Base-by-base conservation (phyloP, 1,140 invertebrate genomes). In the Nebria ingens region DNA sequence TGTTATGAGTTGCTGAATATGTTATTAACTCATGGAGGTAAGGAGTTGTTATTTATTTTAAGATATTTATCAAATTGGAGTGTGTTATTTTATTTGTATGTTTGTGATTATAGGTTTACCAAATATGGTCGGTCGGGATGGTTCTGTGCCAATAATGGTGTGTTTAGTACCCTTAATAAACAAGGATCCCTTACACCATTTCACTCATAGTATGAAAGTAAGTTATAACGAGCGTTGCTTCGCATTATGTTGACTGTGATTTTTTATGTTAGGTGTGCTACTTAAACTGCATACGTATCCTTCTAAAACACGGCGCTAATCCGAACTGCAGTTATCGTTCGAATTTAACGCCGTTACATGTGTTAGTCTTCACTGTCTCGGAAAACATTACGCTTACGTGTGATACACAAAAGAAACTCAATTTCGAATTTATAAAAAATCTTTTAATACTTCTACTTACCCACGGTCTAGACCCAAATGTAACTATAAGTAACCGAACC, bases 131-230 rank as follows among this genome's bases (percentile, higher is more conserved):
- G 84, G 83, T 0, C 65, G 84, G 15, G 84, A 86, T 71, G 84
- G 84, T 12, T 82, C 80, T 21, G 82, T 84, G 19, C 83, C 84
- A 4, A 76, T 86, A 25, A 86, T 86, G 83, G 82, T 86, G 6
- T 82, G 84, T 61, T 68, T 86, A 13, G 83, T 86, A 19, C 84
- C 84, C 22, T 72, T 86, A 4, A 86, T 86, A 34, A 86, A 86
- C 64, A 86, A 86, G 64, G 83, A 86, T 72, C 83, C 83, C 29
- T 64, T 86, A 34, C 83, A 85, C 68, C 81, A 83, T 65, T 84
- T 85, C 61, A 85, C 83, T 15, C 84, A 86, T 68, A 83, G 76
- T 51, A 86, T 85, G 80, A 86, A 86, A 73, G 82, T 81, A 63
- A 64, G 59, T 50, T 34, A 22, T 53, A 19, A 52, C 19, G n/a